Percentiles rank a stretch among this genome's conserved stretches.
Conservation (phyloP, 1,140 invertebrate genomes). For the Brachionus rotundiformis region DNA sequence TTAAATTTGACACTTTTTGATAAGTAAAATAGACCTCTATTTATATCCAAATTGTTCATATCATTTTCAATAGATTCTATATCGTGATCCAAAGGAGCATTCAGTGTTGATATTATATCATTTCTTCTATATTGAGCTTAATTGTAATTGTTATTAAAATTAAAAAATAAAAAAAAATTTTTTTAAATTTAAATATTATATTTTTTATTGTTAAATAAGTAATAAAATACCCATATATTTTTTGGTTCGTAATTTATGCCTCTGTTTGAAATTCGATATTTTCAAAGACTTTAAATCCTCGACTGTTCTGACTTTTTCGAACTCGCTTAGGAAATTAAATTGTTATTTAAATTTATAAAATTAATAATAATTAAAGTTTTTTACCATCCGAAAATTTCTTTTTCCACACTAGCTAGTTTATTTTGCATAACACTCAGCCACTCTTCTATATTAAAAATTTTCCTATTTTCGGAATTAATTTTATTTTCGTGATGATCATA, state of each 20-base stretch:
- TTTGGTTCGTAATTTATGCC: slow-evolving; percentile 30
- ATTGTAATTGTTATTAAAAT: neutral
- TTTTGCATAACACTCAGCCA: slow-evolving; percentile 20
- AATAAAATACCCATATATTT: slow-evolving; percentile 11
- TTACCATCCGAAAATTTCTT: slow-evolving; percentile 18
- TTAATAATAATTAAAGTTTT: too few relatives aligned
- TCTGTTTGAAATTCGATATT: slow-evolving; percentile 20
- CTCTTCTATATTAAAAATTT: neutral
- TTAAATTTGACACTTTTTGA: neutral
- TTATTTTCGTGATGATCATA: slow-evolving; percentile 3
- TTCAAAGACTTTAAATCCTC: slow-evolving; percentile 27
- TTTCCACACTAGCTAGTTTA: neutral
- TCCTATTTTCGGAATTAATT: neutral
- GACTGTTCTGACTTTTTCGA: neutral
- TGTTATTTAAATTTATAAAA: neutral
- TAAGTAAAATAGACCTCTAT: slow-evolving; percentile 4
- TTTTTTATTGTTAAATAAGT: too few relatives aligned
- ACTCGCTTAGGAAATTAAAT: neutral
- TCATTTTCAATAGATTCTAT: slow-evolving; percentile 43
- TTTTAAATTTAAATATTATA: too few relatives aligned
- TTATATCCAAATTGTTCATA: slow-evolving; percentile 22
- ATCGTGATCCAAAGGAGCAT: slow-evolving; percentile 18
- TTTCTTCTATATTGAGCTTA: slow-evolving; percentile 45
- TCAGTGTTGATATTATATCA: slow-evolving; percentile 16
- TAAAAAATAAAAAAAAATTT: too few relatives aligned